A percentile compares a stretch with the other conserved stretches of the same genome.
These are phyloP conservation scores for Helogale parvula DNA, from an alignment of 2,113 vertebrate genomes.

Conservation along the genomic window DNA sequence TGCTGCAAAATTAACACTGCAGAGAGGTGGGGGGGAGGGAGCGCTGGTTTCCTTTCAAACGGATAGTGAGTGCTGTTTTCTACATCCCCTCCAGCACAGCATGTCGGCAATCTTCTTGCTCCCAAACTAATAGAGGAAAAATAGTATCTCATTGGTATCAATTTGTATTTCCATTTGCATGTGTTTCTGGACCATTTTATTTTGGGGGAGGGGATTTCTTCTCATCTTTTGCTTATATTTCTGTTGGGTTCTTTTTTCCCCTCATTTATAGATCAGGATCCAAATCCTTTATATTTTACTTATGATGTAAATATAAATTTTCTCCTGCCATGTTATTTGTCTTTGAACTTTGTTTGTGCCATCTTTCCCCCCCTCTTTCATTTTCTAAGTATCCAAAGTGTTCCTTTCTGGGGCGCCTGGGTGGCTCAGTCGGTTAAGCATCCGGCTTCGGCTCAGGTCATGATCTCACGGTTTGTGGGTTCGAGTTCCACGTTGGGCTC, in stretches of 20 bases:
- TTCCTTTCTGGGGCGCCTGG: neutral
- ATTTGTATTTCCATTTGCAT: neutral
- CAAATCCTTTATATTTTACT: neutral
- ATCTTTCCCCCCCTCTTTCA: neutral
- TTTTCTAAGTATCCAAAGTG: neutral
- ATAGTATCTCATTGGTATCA: neutral
- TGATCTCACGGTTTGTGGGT: no score
- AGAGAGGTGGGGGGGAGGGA: no score
- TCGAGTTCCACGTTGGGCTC: no score
- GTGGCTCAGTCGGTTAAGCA: no score
- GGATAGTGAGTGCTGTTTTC: accelerated
- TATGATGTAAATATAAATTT: neutral
- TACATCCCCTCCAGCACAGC: neutral
- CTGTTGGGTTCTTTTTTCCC: neutral
- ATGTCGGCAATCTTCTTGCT: neutral
- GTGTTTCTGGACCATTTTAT: neutral
- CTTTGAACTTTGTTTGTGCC: neutral
- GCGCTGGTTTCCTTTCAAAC: no score
- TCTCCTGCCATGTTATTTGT: neutral
- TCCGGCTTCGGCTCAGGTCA: no score
- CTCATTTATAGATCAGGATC: neutral
- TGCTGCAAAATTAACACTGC: neutral
- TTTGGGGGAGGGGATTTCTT: neutral
- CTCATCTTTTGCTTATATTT: neutral
- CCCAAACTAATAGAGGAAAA: neutral